phyloP scores from a whole-genome alignment of 2,113 vertebrate genomes.

The Odocoileus hemionus region DNA sequence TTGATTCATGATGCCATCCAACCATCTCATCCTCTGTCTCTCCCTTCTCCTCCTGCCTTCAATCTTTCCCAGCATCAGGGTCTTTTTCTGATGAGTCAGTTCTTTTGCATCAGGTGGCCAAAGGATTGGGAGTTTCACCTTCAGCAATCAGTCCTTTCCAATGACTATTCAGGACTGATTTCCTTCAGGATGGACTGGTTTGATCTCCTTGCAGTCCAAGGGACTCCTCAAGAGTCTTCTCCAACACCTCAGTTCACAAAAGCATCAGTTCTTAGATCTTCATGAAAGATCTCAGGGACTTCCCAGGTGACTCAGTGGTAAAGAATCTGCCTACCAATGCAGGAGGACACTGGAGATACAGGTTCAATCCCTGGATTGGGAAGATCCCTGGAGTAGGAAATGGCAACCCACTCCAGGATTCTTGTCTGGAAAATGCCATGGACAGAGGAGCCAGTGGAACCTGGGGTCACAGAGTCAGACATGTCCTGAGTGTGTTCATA shows the following conservation, averaged over 20 bases:
- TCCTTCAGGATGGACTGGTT: neutral
- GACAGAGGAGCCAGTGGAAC: neutral
- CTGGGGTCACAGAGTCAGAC: neutral
- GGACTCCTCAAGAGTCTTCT: neutral
- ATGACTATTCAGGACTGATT: neutral
- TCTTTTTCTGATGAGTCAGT: neutral
- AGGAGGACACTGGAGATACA: neutral
- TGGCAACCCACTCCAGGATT: neutral
- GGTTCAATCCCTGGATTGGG: neutral
- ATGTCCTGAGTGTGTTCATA: rapidly evolving
- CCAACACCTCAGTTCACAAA: too few species aligned
- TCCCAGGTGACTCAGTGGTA: neutral
- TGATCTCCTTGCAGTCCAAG: neutral
- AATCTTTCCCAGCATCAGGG: neutral
- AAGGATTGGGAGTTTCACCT: neutral
- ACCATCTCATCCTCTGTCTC: neutral
- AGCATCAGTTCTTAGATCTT: neutral
- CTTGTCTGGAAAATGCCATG: too few species aligned
- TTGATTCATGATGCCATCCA: neutral
- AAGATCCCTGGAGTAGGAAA: neutral
- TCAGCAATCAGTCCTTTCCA: neutral
- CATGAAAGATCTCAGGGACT: neutral
- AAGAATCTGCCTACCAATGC: neutral
- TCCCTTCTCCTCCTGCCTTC: neutral
- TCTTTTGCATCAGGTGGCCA: neutral